Evolutionary conservation across 1,140 invertebrate genomes (phyloP), one percentile per base, ranked within the genome.

Genomic region (Macrobrachium nipponense): DNA sequence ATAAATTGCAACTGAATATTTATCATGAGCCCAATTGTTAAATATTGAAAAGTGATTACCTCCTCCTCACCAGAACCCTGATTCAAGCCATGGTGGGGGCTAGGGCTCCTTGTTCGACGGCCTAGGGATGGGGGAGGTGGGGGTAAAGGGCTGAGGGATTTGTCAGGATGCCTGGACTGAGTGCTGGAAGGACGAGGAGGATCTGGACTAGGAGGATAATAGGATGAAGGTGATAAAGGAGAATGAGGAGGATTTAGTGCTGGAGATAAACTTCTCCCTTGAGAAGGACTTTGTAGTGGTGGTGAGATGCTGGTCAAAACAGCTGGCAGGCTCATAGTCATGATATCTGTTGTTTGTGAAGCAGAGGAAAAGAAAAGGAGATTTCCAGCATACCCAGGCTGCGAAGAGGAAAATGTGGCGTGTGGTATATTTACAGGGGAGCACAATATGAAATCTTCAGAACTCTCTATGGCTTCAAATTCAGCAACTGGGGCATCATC

Each of bases 261-360:
- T 20, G 80, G 68, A 81, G 66, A 81, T n/a, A 72, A 20, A 20
- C 78, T 80, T 66, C 78, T 66, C 43, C 78, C 61, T 44, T 80
- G 66, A 58, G 80, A 68, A 17, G 80, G n/a, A 60, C 27, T n/a
- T 51, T 27, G 64, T 72, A 72, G 80, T n/a, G 80, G 68, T 72
- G 80, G 66, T 70, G 68, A 81, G 59, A 85, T 58, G 80, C 72
- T 66, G 62, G 82, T 59, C 43, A 88, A 78, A 6, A 85, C 83
- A 77, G 87, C 82, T 36, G 87, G 87, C 27, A 88, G 87, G 61
- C 87, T 88, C 78, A 86, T 86, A 66, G 79, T 86, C 87, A 88
- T 88, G 62, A 88, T 88, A 73, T 88, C 87, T 59, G 51, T 88
- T 36, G 80, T 70, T 23, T 81, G 62, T 58, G 79, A 77, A 18